Percentiles rank a stretch among this genome's conserved stretches.
Conservation (phyloP, 2,888 invertebrate genomes). For the Acanthosepion pharaonis region DNA sequence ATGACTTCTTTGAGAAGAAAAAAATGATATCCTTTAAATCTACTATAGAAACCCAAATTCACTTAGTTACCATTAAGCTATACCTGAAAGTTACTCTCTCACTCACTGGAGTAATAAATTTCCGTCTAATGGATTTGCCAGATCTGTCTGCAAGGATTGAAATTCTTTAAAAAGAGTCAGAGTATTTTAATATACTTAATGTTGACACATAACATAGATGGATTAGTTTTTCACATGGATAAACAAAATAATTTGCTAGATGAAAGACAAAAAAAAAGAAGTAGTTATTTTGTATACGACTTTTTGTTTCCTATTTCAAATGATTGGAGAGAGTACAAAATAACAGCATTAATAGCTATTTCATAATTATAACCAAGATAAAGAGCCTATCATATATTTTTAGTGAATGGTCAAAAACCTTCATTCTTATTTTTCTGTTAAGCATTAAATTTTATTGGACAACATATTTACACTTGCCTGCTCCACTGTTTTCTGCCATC, state of each 20-base stretch:
- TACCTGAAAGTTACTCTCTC: neutral
- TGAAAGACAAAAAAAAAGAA: neutral
- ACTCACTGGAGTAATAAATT: neutral
- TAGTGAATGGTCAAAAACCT: no score
- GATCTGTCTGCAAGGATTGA: neutral
- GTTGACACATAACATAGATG: neutral
- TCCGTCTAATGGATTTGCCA: neutral
- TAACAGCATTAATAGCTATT: no score
- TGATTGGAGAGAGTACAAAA: neutral
- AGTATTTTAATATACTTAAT: neutral
- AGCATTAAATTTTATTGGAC: no score
- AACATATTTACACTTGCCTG: no score
- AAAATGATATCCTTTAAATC: no score
- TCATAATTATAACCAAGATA: no score
- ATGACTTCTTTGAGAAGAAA: no score
- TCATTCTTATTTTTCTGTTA: no score
- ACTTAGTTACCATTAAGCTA: neutral
- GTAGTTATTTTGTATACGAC: neutral
- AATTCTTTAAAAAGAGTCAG: neutral
- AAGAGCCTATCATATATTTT: no score
- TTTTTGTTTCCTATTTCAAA: neutral
- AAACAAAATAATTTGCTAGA: neutral
- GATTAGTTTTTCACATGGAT: neutral
- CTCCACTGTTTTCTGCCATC: no score
- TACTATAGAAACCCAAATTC: no score